Base-by-base conservation (phyloP, 2,797 vertebrate species). In the Neosilurus hyrtlii region DNA sequence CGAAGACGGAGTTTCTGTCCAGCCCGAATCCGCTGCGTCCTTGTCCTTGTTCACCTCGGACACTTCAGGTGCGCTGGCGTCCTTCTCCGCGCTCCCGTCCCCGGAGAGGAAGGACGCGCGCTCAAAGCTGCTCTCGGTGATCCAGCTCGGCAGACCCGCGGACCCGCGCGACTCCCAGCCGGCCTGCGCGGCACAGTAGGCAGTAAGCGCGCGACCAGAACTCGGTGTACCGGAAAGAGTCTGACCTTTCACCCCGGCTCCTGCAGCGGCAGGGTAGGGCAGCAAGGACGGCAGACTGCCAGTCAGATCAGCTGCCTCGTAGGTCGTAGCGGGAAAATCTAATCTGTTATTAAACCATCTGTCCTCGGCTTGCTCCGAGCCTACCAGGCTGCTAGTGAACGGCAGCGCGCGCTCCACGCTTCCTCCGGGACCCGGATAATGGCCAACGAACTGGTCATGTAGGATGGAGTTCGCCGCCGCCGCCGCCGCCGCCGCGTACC, bases 331-430 rank as follows among this genome's bases (percentile, higher is more conserved):
- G 74, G 97, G 95, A 93, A 99, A 99, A 95, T 99, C 97, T 95
- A 99, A 95, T 90, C 98, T 94, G 93, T 98, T 99, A 94, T 99
- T 97, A 92, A 99, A 99, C 98, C 98, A 99, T 92, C 97, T 96
- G 89, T 99, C 98, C 90, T 99, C 98, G 93, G 92, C 96, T 91
- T 98, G 98, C 94, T 98, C 97, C 89, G 97, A 96, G 88, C 97
- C 97, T 85, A 98, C 96, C 94, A 99, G 95, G 95, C 97, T 98
- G 93, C 97, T 97, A 93, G 96, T 96, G 94, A 99, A 97, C 87
- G 97, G 96, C 92, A 98, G 96, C 93, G 97, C 96, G 94, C 97
- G 97, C 92, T 99, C 97, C 24, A 37, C 20, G 43, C 37, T 37
- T 82, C 95, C 95, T 90, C 96, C 96, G 86, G 96, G 95, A 90